Evolutionary conservation across 2,797 vertebrate species (phyloP).

Genomic region (Manis javanica): DNA sequence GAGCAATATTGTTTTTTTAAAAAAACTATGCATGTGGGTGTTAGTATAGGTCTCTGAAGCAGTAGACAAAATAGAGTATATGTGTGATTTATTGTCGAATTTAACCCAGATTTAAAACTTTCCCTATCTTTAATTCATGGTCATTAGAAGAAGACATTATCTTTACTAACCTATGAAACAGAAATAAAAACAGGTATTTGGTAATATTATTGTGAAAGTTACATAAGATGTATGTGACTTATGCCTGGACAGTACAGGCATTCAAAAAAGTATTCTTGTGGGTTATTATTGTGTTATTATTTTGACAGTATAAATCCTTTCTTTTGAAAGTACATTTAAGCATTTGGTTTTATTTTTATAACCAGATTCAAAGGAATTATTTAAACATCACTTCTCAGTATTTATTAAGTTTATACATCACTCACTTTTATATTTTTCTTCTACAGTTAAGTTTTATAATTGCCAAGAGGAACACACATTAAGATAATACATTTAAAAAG

Average conservation of each 20-base stretch:
- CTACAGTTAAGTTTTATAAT: background rate
- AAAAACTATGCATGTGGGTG: background rate
- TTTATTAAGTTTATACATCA: background rate
- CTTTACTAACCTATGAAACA: background rate
- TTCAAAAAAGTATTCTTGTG: background rate
- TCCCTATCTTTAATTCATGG: background rate
- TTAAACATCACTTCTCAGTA: background rate
- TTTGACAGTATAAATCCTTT: background rate
- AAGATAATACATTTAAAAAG: slow-evolving; percentile 9
- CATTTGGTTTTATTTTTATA: background rate
- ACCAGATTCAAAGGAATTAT: background rate
- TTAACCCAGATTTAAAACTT: background rate
- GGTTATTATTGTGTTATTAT: background rate
- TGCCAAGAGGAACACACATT: background rate
- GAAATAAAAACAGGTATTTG: background rate
- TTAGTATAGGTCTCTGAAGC: background rate
- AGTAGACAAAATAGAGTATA: background rate
- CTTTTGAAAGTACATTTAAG: background rate
- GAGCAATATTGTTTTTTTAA: background rate
- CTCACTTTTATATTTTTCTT: background rate
- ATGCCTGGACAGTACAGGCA: background rate
- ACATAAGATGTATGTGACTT: background rate
- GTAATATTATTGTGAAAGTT: background rate
- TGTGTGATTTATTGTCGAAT: background rate
- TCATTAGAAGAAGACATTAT: background rate